phyloP scores from a whole-genome alignment of 2,797 vertebrate species.

The Lagorchestes hirsutus region DNA sequence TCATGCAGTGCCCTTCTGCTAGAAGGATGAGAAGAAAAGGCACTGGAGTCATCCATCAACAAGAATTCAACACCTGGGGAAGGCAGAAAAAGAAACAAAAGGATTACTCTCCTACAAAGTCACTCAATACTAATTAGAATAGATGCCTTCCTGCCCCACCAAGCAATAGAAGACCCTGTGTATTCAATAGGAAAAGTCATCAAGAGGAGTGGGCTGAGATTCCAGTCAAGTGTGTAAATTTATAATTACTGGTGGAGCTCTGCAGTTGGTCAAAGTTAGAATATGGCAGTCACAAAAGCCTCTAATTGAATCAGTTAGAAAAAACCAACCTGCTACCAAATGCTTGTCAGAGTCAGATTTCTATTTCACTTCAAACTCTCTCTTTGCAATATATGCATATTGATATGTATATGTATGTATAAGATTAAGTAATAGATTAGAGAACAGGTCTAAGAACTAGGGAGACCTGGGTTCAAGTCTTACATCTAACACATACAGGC shows the following conservation, averaged over 20 bases:
- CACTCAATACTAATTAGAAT: neutral
- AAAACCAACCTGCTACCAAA: neutral
- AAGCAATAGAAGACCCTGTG: neutral
- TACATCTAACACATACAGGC: neutral
- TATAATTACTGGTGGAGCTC: neutral
- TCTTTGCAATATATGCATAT: neutral
- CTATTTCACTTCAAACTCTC: neutral
- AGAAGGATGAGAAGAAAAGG: neutral
- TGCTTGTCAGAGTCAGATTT: neutral
- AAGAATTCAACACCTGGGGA: neutral
- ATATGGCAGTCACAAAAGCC: neutral
- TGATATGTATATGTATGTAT: neutral
- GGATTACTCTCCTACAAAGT: neutral
- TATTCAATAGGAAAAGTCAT: neutral
- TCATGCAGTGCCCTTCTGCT: neutral
- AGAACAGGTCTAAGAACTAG: neutral
- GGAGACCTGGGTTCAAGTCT: neutral
- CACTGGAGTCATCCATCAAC: neutral
- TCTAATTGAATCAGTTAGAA: neutral
- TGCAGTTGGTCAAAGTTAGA: neutral
- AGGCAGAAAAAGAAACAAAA: neutral
- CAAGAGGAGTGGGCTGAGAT: neutral
- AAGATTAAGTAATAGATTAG: neutral
- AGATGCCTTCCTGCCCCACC: neutral
- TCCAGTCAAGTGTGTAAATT: neutral